Evolutionary conservation across 2,113 vertebrate species (phyloP), one percentile per base, ranked within the genome.

Genomic region (Nanorana parkeri): DNA sequence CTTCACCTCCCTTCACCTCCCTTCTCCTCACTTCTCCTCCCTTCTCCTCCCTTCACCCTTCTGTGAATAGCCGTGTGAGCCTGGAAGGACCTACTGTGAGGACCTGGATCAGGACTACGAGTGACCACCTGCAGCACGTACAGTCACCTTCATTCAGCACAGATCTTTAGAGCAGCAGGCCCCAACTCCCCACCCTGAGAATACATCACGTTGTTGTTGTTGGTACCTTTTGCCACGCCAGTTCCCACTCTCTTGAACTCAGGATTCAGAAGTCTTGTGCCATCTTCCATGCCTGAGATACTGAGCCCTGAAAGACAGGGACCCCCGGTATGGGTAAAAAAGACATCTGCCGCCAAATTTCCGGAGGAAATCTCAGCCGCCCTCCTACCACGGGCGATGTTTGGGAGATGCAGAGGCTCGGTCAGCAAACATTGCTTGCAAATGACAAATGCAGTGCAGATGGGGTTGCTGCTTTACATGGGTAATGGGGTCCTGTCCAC

Each of bases 211-310:
- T 32, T 69, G 21, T 83, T 60, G 29, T 32, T 69, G 21, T 83
- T 60, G 36, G 80, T 83, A 83, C 80, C 80, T 83, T 83, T 83
- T 83, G 71, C 63, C 58, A 83, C 29, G 61, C 63, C 63, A 83
- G 80, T 64, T 76, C 80, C 80, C 52, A 83, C 72, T 83, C 80
- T 83, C 80, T 83, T 83, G 80, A 83, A 83, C 80, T 83, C 80
- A 66, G 80, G 80, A 76, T 68, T 76, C 80, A 83, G 80, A 74
- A 83, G 80, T 76, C 80, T 75, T 60, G 72, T 83, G 63, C 71
- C 80, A 68, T 83, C 80, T 76, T 83, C 80, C 80, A 83, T 75
- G 60, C 80, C 80, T 83, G 80, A 83, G 72, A 83, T 83, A 83
- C 26, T 68, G 64, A 83, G 72, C 80, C 80, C 80, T 83, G 80